These are phyloP conservation scores for Charadrius vociferus DNA, from an alignment of 2,113 vertebrate genomes.

Conservation along the genomic window DNA sequence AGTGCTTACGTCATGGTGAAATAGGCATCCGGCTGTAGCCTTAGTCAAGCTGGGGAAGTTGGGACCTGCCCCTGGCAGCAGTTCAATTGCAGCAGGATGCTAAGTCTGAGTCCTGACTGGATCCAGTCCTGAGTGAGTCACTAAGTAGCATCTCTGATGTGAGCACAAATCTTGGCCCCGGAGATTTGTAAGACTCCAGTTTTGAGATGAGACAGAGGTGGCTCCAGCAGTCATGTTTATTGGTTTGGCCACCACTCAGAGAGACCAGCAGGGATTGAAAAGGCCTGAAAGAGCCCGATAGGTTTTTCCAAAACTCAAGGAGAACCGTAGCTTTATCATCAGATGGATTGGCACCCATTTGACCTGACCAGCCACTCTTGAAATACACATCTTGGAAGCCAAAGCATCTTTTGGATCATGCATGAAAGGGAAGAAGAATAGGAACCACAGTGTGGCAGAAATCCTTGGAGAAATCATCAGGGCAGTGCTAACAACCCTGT, in stretches of 20 bases:
- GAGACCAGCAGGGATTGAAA: neutral
- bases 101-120: neutral
- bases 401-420: neutral
- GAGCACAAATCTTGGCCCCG: neutral
- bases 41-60: neutral
- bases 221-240: neutral
- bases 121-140: neutral
- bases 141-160: neutral
- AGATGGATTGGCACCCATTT: neutral
- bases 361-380: neutral
- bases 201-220: neutral
- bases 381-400: neutral
- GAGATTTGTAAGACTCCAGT: neutral
- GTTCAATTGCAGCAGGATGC: neutral
- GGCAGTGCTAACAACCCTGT: neutral
- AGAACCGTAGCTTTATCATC: neutral
- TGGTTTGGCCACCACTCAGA: neutral
- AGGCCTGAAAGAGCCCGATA: neutral
- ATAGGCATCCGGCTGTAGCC: neutral
- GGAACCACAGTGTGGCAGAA: neutral
- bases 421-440: neutral
- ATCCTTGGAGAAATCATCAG: neutral
- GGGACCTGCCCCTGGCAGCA: neutral
- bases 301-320: neutral
- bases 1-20: accelerated